Base-by-base conservation (phyloP, 2,888 invertebrate genomes). In the Lepidochitona cinerea region DNA sequence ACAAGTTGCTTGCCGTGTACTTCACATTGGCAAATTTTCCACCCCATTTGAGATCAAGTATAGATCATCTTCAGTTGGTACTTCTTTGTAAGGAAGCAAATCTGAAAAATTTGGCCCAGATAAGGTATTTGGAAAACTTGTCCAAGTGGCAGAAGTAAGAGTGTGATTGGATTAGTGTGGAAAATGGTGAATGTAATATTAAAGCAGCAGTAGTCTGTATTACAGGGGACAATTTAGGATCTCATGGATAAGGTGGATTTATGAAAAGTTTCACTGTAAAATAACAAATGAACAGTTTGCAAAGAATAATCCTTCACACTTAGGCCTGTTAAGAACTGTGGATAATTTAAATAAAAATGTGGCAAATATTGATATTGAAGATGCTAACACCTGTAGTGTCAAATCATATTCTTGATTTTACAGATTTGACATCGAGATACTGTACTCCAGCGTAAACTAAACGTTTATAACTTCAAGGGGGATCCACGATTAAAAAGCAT, bases 1-100 rank as follows among this genome's bases (percentile, higher is more conserved):
- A 74, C 59, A 73, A 75, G 35, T n/a, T 74, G 5, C 49, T 73
- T 18, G 74, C 52, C 7, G 74, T 74, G n/a, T 74, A 74, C 74
- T 74, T 36, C 36, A 74, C 74, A 1, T 29, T 73, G 66, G 67
- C 37, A 14, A 52, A 74, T 68, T 32, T 74, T 23, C 52, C 36
- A 12, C 37, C 53, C 36, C 18, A 74, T 23, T 18, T 59, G 32
- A 71, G 67, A 32, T 74, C 74, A 37, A 67, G 49, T 37, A 23
- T 74, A 14, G 72, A 67, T 35, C 67, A 53, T 18, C 32, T 54
- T 7, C 74, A 68, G 26, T 37, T 68, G 26, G 68, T 49, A 29
- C 36, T 2, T 32, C 41, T 68, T 33, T 35, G 9, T n/a, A 74
- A 37, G 35, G 74, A 52, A 41, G 6, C 73, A 73, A 41, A 29